Base-by-base conservation (phyloP, 2,113 vertebrate genomes). In the Thamnophis sirtalis region DNA sequence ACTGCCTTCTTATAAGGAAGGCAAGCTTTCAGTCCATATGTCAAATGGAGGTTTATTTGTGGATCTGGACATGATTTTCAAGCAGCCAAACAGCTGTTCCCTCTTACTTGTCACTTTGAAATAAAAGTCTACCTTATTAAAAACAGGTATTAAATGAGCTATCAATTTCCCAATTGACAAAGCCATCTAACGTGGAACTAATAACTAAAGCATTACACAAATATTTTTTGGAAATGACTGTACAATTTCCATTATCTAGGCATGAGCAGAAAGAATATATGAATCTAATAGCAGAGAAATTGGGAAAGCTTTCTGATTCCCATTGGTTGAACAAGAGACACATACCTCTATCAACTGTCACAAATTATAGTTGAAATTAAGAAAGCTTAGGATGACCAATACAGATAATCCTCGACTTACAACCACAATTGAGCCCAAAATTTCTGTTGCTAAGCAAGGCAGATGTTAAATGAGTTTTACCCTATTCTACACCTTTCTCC, bases 61-160 rank as follows among this genome's bases (percentile, higher is more conserved):
- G 85, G 89, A 22, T 92, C 28, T 84, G 8, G 3, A 1, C 48
- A 49, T 56, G 85, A 58, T 33, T 95, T 86, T 54, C 92, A n/a
- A 93, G n/a, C 86, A 93, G 17, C 28, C 94, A 89, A 91, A 93
- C 10, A 84, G 0, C 50, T 93, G 0, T 0, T 80, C 87, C 90
- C 50, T 89, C 21, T 43, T 73, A 21, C n/a, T 91, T 84, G 56
- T 94, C 80, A 90, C 38, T 13, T 26, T 68, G 0, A 93, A 63
- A 95, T 4, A 94, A 49, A 93, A 48, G 49, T 84, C 48, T 92
- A 87, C 68, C 87, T 85, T 92, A 89, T 89, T 92, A 89, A 92
- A 89, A 92, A 89, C 73, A 85, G 91, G 48, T 89, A 89, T 21
- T 38, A 51, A 58, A 17, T 43, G 0, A 80, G 33, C n/a, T 92